Evolutionary conservation across 2,888 invertebrate genomes (phyloP), one percentile per base, ranked within the genome.

Genomic region (Meganola albula): DNA sequence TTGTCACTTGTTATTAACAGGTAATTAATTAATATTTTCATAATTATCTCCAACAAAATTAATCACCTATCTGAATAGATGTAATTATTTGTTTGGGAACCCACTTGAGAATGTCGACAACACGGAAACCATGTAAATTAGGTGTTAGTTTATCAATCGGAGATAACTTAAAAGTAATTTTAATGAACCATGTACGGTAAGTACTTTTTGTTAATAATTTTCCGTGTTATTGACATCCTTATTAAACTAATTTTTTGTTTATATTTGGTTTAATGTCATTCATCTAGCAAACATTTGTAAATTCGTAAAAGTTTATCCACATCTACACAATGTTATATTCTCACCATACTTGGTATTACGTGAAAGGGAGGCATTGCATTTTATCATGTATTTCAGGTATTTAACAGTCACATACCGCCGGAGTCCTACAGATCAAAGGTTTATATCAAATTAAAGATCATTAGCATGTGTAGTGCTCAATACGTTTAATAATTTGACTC

Each of bases 321-420:
- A 39, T n/a, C n/a, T n/a, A n/a, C n/a, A n/a, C n/a, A n/a, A n/a
- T n/a, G n/a, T n/a, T n/a, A n/a, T n/a, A n/a, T n/a, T n/a, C n/a
- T 42, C 40, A 45, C 38, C 40, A 44, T 48, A 51, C 46, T 46
- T 47, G 32, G 33, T 40, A 45, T 58, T 45, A n/a, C 60, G 57
- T 55, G 57, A 59, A 65, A 60, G 63, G 66, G 62, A 72, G 69
- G 71, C 73, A 79, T 75, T 79, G 77, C 79, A 82, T 79, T 77
- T 67, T 82, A 66, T 79, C 69, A 69, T 84, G 80, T 82, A 89
- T 92, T 93, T 80, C 91, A 95, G 95, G 94, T 95, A 80, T 95
- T 94, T 90, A 96, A 95, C 92, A 95, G 94, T 91, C 96, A 96
- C 91, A 93, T 94, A 90, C 92, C 93, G 88, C 93, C 92, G 91